Percentiles rank a stretch among this genome's conserved stretches.
These are phyloP conservation scores for Hippocampus abdominalis DNA, from an alignment of 2,113 vertebrate species.

Conservation along the genomic window DNA sequence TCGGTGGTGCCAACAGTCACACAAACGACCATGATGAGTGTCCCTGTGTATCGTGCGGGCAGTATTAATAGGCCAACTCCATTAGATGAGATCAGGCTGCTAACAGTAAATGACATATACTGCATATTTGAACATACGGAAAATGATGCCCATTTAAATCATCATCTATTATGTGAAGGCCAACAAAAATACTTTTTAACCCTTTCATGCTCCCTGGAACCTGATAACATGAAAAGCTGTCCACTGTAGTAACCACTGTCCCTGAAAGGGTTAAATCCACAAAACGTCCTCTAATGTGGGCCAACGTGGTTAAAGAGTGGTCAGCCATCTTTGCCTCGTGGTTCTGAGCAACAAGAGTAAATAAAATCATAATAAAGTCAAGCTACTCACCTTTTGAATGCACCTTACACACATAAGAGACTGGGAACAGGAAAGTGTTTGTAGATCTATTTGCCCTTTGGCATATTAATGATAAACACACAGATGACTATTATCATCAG, in stretches of 20 bases:
- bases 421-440: no score
- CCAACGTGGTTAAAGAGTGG: background rate
- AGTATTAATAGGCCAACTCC: conserved; percentile 34
- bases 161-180: background rate
- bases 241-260: no score
- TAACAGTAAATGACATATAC: conserved; percentile 35
- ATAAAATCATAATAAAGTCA: background rate
- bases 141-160: background rate
- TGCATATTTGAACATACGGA: no score
- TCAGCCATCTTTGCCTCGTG: background rate
- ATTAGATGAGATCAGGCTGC: conserved; percentile 49
- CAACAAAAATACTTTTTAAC: background rate
- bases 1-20: conserved; percentile 47
- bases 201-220: no score
- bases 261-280: no score
- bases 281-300: no score
- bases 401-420: no score
- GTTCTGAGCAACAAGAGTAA: background rate
- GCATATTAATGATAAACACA: no score
- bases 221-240: no score
- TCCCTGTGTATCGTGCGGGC: conserved; percentile 38
- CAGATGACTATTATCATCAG: no score
- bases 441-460: no score
- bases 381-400: no score
- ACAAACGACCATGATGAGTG: conserved; percentile 38